A percentile compares a stretch with the other conserved stretches of the same genome.
Conservation (phyloP, 2,888 invertebrate species). For the Pomacea canaliculata region DNA sequence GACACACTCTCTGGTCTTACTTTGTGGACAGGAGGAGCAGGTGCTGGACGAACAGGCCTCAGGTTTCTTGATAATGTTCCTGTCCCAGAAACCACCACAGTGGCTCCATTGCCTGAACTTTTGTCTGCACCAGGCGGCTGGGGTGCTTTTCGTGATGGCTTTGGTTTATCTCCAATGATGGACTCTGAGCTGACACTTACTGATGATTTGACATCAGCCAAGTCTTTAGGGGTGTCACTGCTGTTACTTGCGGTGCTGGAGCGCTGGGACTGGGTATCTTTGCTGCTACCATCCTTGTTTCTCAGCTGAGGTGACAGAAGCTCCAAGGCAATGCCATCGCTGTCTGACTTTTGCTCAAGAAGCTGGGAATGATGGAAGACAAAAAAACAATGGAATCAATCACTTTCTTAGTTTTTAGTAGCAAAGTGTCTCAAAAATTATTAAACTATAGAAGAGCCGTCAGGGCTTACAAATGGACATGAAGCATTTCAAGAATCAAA, state of each 20-base stretch:
- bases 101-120: not conserved
- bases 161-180: conserved; percentile 4
- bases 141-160: conserved; percentile 11
- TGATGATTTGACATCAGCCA: conserved; percentile 8
- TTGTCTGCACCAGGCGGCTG: not conserved
- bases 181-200: conserved; percentile 20
- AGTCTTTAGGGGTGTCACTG: conserved; percentile 8
- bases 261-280: conserved; percentile 28
- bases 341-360: conserved; percentile 33
- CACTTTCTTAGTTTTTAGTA: no score
- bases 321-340: conserved; percentile 4
- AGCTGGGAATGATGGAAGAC: conserved; percentile 32
- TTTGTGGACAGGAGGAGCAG: conserved; percentile 22
- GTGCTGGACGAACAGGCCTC: conserved; percentile 33
- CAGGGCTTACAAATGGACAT: no score
- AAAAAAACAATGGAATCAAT: not conserved
- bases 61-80: conserved; percentile 24
- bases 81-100: not conserved
- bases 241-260: conserved; percentile 16
- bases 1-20: conserved; percentile 10
- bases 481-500: no score
- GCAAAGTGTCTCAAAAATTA: no score
- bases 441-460: no score
- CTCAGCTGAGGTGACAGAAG: conserved; percentile 3
- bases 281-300: not conserved